A percentile compares a stretch with the other conserved stretches of the same genome.
Evolutionary conservation across 1,140 invertebrate genomes (phyloP).

Genomic region (Meteorus sp.): DNA sequence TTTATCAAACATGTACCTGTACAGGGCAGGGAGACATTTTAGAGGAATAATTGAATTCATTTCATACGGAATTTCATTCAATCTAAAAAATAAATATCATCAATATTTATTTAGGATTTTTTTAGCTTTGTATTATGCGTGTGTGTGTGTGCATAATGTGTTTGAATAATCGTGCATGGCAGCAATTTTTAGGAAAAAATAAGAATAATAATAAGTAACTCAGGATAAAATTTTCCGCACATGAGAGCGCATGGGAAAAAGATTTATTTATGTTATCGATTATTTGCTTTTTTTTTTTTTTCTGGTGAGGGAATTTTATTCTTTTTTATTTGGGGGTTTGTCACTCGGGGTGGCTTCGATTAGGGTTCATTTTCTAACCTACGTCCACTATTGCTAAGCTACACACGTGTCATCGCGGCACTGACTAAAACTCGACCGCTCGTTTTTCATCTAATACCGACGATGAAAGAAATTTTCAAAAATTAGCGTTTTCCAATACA

Average conservation of each 20-base stretch:
- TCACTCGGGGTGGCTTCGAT: slow-evolving; percentile 27
- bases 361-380: slow-evolving; percentile 35
- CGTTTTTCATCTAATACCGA: slow-evolving; percentile 37
- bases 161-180: background rate
- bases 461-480: slow-evolving; percentile 33
- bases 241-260: background rate
- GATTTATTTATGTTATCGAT: too few relatives aligned
- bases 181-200: background rate
- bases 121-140: too few relatives aligned
- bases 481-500: slow-evolving; percentile 18
- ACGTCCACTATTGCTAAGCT: slow-evolving; percentile 53
- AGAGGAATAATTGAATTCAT: too few relatives aligned
- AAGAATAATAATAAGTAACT: background rate
- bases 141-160: too few relatives aligned
- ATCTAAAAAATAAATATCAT: too few relatives aligned
- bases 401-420: slow-evolving; percentile 46
- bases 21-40: too few relatives aligned
- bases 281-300: too few relatives aligned
- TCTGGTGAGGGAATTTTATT: too few relatives aligned
- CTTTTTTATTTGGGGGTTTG: too few relatives aligned
- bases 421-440: slow-evolving; percentile 31
- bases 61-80: too few relatives aligned
- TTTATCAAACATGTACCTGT: too few relatives aligned
- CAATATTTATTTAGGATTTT: too few relatives aligned
- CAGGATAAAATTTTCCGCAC: slow-evolving; percentile 2